These are phyloP conservation scores for Hiodon tergisus DNA, from an alignment of 2,113 vertebrate species.

Conservation along the genomic window DNA sequence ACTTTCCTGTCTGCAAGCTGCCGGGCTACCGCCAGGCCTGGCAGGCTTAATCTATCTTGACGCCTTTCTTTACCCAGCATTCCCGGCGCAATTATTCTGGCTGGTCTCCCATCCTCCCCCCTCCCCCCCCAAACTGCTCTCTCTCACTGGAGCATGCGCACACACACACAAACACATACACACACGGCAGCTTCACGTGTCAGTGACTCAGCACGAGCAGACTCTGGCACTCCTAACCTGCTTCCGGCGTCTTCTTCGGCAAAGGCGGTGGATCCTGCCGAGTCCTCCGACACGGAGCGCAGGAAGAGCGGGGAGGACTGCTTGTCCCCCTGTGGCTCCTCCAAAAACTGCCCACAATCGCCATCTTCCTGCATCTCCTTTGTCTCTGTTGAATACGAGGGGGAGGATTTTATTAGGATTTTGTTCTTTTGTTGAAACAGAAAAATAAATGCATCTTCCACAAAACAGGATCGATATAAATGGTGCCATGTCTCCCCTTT, in stretches of 20 bases:
- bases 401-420: not conserved
- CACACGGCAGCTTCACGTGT: not conserved
- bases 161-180: constrained; percentile 8
- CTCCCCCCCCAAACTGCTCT: not conserved
- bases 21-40: constrained; percentile 18
- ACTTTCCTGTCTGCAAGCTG: constrained; percentile 27
- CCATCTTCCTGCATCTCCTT: constrained; percentile 43
- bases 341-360: constrained; percentile 56
- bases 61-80: constrained; percentile 23
- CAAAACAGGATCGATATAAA: too few species aligned
- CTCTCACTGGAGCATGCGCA: not conserved
- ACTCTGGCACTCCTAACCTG: constrained; percentile 61
- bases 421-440: not conserved
- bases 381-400: constrained; percentile 3
- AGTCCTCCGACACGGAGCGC: constrained; percentile 74
- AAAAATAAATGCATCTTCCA: too few species aligned
- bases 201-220: not conserved
- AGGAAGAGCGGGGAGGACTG: constrained; percentile 68
- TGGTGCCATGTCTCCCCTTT: too few species aligned
- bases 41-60: constrained; percentile 22
- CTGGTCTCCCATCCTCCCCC: constrained; percentile 14
- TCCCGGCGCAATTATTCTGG: not conserved
- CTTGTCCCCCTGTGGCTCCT: constrained; percentile 52
- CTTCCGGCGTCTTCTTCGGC: constrained; percentile 76
- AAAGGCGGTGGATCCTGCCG: constrained; percentile 67